Evolutionary conservation across 1,140 invertebrate genomes (phyloP), one percentile per base, ranked within the genome.

Genomic region (Oppia nitens): DNA sequence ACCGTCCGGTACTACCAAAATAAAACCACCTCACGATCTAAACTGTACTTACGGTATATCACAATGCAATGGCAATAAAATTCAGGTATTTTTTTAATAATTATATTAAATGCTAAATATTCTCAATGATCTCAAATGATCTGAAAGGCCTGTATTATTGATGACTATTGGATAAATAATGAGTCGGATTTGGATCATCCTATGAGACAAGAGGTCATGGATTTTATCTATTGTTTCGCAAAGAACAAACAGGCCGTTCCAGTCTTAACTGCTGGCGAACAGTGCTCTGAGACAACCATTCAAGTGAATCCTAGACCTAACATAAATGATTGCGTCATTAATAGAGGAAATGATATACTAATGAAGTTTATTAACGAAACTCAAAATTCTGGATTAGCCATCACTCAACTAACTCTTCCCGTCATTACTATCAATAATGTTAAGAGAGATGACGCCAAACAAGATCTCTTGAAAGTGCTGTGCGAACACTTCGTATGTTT

Each of bases 151-250:
- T 60, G 58, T 60, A 27, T 23, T 14, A 23, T 56, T 47, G 55
- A 60, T 28, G 17, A 57, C 26, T 60, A 28, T 24, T 60, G 58
- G 58, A n/a, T n/a, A n/a, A 54, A 56, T 26, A 45, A 59, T 60
- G 58, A 54, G n/a, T 1, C n/a, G 2, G 48, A 60, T 28, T 60
- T 12, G 25, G 59, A 32, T 25, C 32, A 59, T 59, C 51, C 26
- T 17, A 47, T 61, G 12, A 17, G 58, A 60, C 57, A 60, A 57
- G 59, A 59, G 12, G 55, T 59, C 4, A 59, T 60, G 9, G 58
- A 60, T 57, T 56, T 59, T 26, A 26, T 60, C 2, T 47, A 23
- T 20, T 60, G 58, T 49, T 32, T 27, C 12, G 11, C 29, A 12
- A 60, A 60, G 56, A 60, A 60, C 24, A 60, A 61, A 26, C 27